phyloP scores from a whole-genome alignment of 2,113 vertebrate genomes.

The Oreochromis spilurus region DNA sequence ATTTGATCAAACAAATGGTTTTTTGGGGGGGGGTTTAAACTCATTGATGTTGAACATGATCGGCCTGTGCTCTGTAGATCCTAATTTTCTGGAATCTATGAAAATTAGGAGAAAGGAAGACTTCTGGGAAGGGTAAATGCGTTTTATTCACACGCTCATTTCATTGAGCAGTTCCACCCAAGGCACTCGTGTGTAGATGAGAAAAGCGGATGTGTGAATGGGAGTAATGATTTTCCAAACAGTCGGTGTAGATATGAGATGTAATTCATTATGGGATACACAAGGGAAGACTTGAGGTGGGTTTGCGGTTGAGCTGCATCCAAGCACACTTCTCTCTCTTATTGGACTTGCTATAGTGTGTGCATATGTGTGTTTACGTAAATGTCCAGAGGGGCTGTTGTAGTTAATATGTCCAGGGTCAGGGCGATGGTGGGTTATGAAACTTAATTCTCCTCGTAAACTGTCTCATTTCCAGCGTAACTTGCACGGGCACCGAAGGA shows the following conservation, averaged over 20 bases:
- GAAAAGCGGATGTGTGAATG: conserved; percentile 25
- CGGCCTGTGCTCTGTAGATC: not conserved
- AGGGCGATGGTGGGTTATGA: conserved; percentile 52
- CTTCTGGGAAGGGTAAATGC: not conserved
- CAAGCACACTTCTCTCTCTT: conserved; percentile 50
- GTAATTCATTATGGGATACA: conserved; percentile 13
- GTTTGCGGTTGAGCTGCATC: conserved; percentile 43
- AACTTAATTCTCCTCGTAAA: conserved; percentile 57
- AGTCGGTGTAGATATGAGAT: conserved; percentile 1
- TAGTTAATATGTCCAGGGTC: conserved; percentile 46
- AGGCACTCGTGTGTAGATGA: not conserved
- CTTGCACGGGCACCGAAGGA: conserved; percentile 1
- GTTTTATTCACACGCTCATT: not conserved
- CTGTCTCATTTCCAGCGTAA: conserved; percentile 43
- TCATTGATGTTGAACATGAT: not conserved
- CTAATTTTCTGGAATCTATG: not conserved
- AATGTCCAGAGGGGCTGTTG: conserved; percentile 17
- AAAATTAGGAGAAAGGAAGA: not conserved
- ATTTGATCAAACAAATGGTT: not conserved
- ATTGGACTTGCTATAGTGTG: conserved; percentile 29
- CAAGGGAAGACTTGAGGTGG: conserved; percentile 14
- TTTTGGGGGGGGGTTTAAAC: not conserved
- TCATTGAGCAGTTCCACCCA: not conserved
- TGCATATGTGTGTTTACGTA: not conserved
- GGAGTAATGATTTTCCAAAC: conserved; percentile 26